Conservation (phyloP, 2,888 invertebrate genomes). For the Drosophila imparisetae region DNA sequence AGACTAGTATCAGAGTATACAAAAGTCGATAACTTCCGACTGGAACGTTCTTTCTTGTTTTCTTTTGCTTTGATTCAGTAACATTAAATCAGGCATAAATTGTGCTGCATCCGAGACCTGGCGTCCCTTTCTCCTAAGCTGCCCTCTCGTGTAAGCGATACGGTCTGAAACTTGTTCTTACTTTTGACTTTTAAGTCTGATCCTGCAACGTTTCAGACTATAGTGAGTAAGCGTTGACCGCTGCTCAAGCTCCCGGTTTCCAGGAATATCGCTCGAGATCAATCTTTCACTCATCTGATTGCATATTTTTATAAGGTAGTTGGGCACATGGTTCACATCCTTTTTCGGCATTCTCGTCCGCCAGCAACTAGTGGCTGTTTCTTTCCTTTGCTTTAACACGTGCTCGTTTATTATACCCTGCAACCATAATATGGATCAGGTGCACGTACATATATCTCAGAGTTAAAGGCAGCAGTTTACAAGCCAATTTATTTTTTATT, state of each 20-base stretch:
- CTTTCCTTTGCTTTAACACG: slow-evolving; percentile 39
- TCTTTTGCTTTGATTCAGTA: slow-evolving; percentile 14
- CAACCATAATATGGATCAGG: neutral
- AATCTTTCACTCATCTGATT: slow-evolving; percentile 82
- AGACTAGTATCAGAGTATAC: slow-evolving; percentile 9
- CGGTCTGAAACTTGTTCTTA: slow-evolving; percentile 43
- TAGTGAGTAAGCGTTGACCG: slow-evolving; percentile 29
- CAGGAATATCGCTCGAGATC: slow-evolving; percentile 83
- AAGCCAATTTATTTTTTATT: neutral
- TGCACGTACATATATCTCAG: neutral
- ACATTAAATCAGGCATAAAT: slow-evolving; percentile 34
- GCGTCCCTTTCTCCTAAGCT: slow-evolving; percentile 18
- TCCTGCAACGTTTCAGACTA: slow-evolving; percentile 39
- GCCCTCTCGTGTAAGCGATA: slow-evolving; percentile 53
- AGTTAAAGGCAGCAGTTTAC: neutral
- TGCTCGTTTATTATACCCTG: slow-evolving; percentile 25
- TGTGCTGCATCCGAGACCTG: slow-evolving; percentile 18
- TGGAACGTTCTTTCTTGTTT: slow-evolving; percentile 1
- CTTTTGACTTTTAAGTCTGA: slow-evolving; percentile 31
- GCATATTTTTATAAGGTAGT: slow-evolving; percentile 82
- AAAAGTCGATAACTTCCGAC: neutral
- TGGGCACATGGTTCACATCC: slow-evolving; percentile 71
- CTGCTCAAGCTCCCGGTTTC: slow-evolving; percentile 64
- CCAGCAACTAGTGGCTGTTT: slow-evolving; percentile 38
- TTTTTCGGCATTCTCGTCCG: slow-evolving; percentile 67